Evolutionary conservation across 53 echinoderm and acorn worm species (phyloP), one percentile per base, ranked within the genome.

Genomic region (Antedon mediterranea): DNA sequence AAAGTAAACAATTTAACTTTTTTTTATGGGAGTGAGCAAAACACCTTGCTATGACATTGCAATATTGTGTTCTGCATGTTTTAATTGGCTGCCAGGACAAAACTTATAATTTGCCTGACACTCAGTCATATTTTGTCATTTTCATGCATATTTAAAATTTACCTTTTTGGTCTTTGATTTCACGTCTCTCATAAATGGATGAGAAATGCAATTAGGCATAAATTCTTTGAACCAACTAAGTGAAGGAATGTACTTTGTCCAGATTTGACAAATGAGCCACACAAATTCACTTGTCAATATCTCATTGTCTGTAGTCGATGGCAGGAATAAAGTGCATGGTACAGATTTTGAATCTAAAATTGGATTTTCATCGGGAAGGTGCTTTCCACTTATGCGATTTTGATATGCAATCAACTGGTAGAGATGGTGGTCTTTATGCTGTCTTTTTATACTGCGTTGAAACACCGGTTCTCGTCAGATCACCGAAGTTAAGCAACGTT

Each of bases 351-450:
- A 30, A 27, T 81, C 73, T n/a, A 31, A 29, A 30, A 57, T 71
- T 13, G 34, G 84, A 18, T 23, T n/a, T 8, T 84, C 79, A 74
- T 79, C 73, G 14, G 31, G 31, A 11, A 80, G 37, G 75, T 86
- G 85, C 32, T 80, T 30, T 14, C 77, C 77, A 8, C 28, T 9
- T 0, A 90, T 77, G 26, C 87, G 32, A 41, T 87, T 85, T 41
- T 85, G 26, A 0, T 85, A 43, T 0, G 82, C 87, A 28, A 87
- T 74, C 75, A 87, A 77, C 23, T 90, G 80, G 0, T 81, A 85
- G 87, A 90, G 87, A 71, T 87, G 90, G 28, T 72, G 75, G 75
- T 90, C 90, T 28, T 30, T 30, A 28, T 81, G 80, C 73, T 87
- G 87, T 20, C 85, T 79, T 0, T 83, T n/a, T n/a, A n/a, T n/a